phyloP scores from a whole-genome alignment of 1,140 invertebrate genomes.

The Condylostylus longicornis region DNA sequence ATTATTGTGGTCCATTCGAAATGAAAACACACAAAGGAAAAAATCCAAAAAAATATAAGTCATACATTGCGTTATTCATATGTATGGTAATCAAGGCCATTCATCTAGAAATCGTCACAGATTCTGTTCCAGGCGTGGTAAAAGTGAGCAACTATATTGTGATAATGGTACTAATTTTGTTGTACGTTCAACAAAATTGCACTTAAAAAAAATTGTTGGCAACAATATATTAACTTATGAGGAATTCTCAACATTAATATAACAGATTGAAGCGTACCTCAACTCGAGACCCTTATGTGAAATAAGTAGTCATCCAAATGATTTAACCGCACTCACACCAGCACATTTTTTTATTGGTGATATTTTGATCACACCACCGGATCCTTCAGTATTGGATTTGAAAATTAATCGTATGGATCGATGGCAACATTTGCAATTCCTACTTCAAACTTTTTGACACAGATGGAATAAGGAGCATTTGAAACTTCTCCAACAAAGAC shows the following conservation, averaged over 20 bases:
- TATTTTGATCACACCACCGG: conserved; percentile 3
- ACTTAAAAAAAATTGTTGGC: conserved; percentile 6
- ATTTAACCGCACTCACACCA: conserved; percentile 12
- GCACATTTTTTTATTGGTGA: conserved; percentile 17
- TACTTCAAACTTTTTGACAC: too few relatives aligned
- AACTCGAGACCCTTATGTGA: conserved; percentile 16
- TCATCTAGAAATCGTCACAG: too few relatives aligned
- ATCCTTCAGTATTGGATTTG: too few relatives aligned
- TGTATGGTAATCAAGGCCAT: too few relatives aligned
- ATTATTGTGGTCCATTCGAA: too few relatives aligned
- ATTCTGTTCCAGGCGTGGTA: conserved; percentile 11
- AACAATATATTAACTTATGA: conserved; percentile 13
- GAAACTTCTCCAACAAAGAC: too few relatives aligned
- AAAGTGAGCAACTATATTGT: conserved; percentile 11
- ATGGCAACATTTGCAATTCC: conserved; percentile 13
- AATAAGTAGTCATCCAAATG: conserved; percentile 10
- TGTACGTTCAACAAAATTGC: conserved; percentile 10
- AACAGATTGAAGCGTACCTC: conserved; percentile 13
- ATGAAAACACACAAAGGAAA: too few relatives aligned
- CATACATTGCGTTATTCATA: too few relatives aligned
- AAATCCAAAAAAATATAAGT: too few relatives aligned
- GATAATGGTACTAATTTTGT: conserved; percentile 28
- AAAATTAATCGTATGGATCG: conserved; percentile 6
- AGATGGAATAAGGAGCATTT: too few relatives aligned
- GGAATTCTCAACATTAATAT: conserved; percentile 15